Evolutionary conservation across 2,888 invertebrate species (phyloP), one percentile per base, ranked within the genome.

Genomic region (Drosophila pegasa): DNA sequence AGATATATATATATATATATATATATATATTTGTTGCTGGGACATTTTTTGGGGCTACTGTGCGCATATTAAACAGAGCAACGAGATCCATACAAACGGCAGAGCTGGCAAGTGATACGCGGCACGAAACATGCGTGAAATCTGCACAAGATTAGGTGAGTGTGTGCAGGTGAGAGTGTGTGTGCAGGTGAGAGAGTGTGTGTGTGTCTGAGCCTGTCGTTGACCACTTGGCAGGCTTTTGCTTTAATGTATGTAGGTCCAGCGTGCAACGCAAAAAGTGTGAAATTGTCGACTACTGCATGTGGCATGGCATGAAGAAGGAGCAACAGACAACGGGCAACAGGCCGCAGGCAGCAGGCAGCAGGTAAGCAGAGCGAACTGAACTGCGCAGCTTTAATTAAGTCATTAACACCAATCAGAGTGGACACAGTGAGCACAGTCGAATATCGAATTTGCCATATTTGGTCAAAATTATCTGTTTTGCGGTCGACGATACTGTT

Each of bases 361-460:
- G 50, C 64, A 69, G 70, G 75, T 68, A 75, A 68, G 57, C 62
- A 62, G 62, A 47, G 35, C 38, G 51, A 38, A 47, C 40, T 54
- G 29, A 25, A 43, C 65, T 52, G 60, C 64, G 45, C 70, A 74
- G 78, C 80, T 89, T 90, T 90, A 89, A 89, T 89, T 89, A 89
- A 89, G 90, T 89, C 89, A 89, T 89, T 90, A 89, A 89, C 89
- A 89, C 89, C 90, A 89, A 75, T 74, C 80, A 70, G 54, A 79
- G 29, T 45, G 45, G 61, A 50, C 50, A 31, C 35, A 50, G 50
- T 50, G 50, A 31, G 29, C 47, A 47, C 35, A 51, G 33, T 29
- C 14, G 29, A 87, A 85, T 87, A 85, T 84, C 87, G 83, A 89
- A 82, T 86, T 75, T 85, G 56, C 88, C 88, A 79, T 89, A 79